phyloP scores from a whole-genome alignment of 2,888 invertebrate genomes.

The Calameuta idolon region DNA sequence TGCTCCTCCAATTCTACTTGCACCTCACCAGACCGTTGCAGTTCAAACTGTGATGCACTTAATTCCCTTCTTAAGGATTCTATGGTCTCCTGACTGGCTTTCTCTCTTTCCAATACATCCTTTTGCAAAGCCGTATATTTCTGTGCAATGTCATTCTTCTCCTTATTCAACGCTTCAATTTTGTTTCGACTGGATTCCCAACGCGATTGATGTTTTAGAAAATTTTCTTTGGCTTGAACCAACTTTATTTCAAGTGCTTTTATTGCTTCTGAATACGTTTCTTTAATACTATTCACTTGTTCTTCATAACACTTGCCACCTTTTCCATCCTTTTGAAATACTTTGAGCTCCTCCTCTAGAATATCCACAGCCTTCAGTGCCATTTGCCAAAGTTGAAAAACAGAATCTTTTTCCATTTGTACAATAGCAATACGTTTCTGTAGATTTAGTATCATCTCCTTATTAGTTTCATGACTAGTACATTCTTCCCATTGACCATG shows the following conservation, averaged over 20 bases:
- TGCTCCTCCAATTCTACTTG: slow-evolving; percentile 65
- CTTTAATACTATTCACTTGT: slow-evolving; percentile 58
- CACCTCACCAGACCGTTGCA: slow-evolving; percentile 40
- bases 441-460: slow-evolving; percentile 47
- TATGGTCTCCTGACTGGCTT: slow-evolving; percentile 35
- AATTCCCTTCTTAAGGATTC: slow-evolving; percentile 49
- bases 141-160: slow-evolving; percentile 68
- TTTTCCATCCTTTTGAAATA: slow-evolving; percentile 54
- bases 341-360: slow-evolving; percentile 76
- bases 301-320: slow-evolving; percentile 50
- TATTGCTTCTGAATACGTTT: slow-evolving; percentile 69
- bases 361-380: slow-evolving; percentile 75
- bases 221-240: slow-evolving; percentile 69
- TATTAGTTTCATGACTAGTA: slow-evolving; percentile 22
- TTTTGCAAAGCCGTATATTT: slow-evolving; percentile 38
- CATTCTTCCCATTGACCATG: slow-evolving; percentile 42
- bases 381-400: slow-evolving; percentile 76
- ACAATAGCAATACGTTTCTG: slow-evolving; percentile 53
- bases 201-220: slow-evolving; percentile 50
- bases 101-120: slow-evolving; percentile 43
- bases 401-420: slow-evolving; percentile 74
- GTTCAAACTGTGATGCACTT: slow-evolving; percentile 50
- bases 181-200: slow-evolving; percentile 67
- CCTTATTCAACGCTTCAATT: slow-evolving; percentile 63
- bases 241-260: slow-evolving; percentile 72